Evolutionary conservation across 2,797 vertebrate species (phyloP), one percentile per base, ranked within the genome.

Genomic region (Rhinatrema bivittatum): DNA sequence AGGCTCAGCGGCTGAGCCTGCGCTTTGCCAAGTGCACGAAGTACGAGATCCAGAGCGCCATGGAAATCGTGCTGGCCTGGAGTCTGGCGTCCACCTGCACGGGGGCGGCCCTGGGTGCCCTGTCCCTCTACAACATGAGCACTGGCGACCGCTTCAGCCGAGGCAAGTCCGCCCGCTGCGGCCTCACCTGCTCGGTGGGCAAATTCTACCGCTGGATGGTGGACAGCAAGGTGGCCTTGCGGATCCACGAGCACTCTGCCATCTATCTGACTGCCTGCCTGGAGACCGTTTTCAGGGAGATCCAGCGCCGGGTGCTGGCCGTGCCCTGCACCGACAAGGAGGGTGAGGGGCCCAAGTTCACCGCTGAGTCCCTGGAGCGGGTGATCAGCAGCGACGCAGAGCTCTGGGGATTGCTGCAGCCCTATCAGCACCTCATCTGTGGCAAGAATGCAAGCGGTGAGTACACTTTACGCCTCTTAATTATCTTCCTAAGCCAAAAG

Each of bases 201-300:
- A 87, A 82, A 71, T 93, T 96, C 84, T 97, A 95, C 79, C 86
- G 90, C 74, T 98, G 94, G 94, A 96, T 97, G 94, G 91, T 94
- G 50, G 93, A 97, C 65, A 87, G 91, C 74, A 80, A 87, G 52
- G 82, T 97, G 21, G 92, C 94, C 42, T 80, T 85, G 40, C 74
- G 93, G 70, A 81, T 98, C 82, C 94, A 97, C 69, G 93, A 96
- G 62, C 94, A 97, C 62, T 91, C 93, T 2, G 92, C 93, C 40
- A 95, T 98, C 82, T 97, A 95, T 86, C 82, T 97, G 81, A 84
- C 88, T 0, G 93, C 90, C 50, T 89, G 89, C 76, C 77, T 89
- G 81, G 93, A 98, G 78, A 88, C 81, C 76, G 87, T 98, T 13
- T 92, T 96, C 77, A 86, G 90, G 20, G 89, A 95, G 62, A 81